These are phyloP conservation scores for Pseudolycoriella hygida DNA, from an alignment of 2,888 invertebrate genomes.

Conservation along the genomic window DNA sequence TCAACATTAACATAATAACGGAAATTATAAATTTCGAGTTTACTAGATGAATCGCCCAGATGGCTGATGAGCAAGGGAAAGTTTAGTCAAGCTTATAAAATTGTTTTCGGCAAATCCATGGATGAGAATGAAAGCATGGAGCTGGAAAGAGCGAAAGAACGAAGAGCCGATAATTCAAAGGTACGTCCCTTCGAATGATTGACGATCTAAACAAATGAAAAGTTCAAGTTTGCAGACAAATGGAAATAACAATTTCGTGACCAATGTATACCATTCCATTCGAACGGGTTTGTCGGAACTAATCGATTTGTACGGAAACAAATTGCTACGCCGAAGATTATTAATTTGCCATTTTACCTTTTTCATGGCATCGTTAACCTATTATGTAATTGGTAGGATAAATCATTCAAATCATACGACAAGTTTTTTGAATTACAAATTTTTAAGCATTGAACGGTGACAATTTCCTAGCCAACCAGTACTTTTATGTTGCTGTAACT, in stretches of 20 bases:
- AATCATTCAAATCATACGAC: not conserved
- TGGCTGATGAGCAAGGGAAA: slow-evolving; percentile 26
- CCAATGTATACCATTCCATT: not conserved
- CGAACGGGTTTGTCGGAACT: not conserved
- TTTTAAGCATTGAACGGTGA: slow-evolving; percentile 5
- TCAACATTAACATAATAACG: slow-evolving; percentile 2
- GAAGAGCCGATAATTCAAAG: no score
- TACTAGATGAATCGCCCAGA: slow-evolving; percentile 19
- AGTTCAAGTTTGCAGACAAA: not conserved
- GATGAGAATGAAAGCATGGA: no score
- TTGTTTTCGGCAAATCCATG: slow-evolving; percentile 5
- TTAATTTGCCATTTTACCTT: slow-evolving; percentile 4
- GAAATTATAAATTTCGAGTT: not conserved
- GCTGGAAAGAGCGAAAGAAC: no score
- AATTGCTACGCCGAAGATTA: not conserved
- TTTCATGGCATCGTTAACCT: slow-evolving; percentile 1
- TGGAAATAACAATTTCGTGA: not conserved
- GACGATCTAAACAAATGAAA: not conserved
- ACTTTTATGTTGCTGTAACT: slow-evolving; percentile 4
- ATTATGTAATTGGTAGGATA: slow-evolving; percentile 1
- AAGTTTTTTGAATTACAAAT: not conserved
- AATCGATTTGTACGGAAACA: not conserved
- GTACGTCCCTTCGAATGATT: no score
- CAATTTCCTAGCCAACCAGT: slow-evolving; percentile 2
- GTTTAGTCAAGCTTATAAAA: slow-evolving; percentile 18